Evolutionary conservation across 2,888 invertebrate genomes (phyloP), one percentile per base, ranked within the genome.

Genomic region (Tricholauxania praeusta): DNA sequence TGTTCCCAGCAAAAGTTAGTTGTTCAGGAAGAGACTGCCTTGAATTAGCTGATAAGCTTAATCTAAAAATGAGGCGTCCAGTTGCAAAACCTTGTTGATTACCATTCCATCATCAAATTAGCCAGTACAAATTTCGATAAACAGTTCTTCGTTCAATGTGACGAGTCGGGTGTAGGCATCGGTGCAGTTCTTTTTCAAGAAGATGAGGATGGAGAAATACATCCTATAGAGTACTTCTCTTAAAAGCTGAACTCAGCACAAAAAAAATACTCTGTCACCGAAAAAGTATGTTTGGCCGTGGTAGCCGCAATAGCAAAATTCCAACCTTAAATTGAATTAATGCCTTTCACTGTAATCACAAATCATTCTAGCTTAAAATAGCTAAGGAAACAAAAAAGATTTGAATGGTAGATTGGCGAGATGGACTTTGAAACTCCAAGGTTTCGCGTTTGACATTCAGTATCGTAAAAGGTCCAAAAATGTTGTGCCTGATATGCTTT

Each of bases 391-490:
- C 62, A 69, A 8, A 55, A n/a, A 60, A 7, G 72, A 74, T 15
- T 49, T 74, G 12, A 63, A 51, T n/a, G 74, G 74, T 6, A 49
- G 74, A 39, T 51, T 82, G 39, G 80, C 80, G 10, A 59, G 82
- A 12, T 83, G 76, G 77, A 74, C 71, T n/a, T 51, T 76, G 8
- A 72, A 82, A 79, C 72, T 75, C 75, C 79, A 75, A 63, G 74
- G 32, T 74, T 82, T 65, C 67, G 74, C 74, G 78, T 39, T 71
- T 66, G 51, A 68, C 0, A 75, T 75, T 10, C 32, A 71, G 10
- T 81, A 83, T 64, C 75, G 82, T 28, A 80, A 77, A 57, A 80
- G 80, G 1, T 64, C 74, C 1, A 53, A 73, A 2, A 78, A 81
- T 75, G 59, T 77, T 1, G 79, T 81, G 1, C 77, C 80, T 0